Evolutionary conservation across 1,140 invertebrate genomes (phyloP).

Genomic region (Latrodectus geometricus): DNA sequence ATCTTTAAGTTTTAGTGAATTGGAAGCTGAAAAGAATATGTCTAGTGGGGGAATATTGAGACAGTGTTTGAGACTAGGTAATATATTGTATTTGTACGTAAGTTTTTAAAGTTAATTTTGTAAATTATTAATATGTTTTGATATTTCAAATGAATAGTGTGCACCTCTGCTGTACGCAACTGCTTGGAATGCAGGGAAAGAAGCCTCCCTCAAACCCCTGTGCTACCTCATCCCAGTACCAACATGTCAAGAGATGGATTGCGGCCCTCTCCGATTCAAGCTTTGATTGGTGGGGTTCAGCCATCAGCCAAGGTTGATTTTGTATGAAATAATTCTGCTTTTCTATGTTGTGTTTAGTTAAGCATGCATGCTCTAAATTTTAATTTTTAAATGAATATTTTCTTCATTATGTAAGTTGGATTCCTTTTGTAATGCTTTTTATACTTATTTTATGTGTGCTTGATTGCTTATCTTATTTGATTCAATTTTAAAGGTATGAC

Average conservation of each 20-base stretch:
- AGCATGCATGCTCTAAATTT: not conserved
- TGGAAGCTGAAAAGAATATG: constrained; percentile 99
- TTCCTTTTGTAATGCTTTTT: not conserved
- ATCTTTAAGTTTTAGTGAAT: constrained; percentile 94
- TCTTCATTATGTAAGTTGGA: not conserved
- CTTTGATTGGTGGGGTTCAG: constrained; percentile 86
- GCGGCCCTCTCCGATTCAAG: constrained; percentile 80
- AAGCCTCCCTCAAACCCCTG: constrained; percentile 75
- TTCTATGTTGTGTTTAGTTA: constrained; percentile 16
- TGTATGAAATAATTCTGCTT: constrained; percentile 56
- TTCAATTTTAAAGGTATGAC: too few relatives aligned
- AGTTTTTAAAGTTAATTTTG: too few relatives aligned
- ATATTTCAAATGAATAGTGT: constrained; percentile 77
- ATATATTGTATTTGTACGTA: constrained; percentile 52
- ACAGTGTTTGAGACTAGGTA: constrained; percentile 94
- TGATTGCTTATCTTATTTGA: not conserved
- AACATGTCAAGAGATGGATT: constrained; percentile 32
- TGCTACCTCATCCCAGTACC: constrained; percentile 73
- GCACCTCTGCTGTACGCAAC: constrained; percentile 97
- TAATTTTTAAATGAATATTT: not conserved
- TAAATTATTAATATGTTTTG: not conserved
- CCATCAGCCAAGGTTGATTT: constrained; percentile 82
- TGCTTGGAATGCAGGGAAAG: constrained; percentile 98
- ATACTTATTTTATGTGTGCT: not conserved
- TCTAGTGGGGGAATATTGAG: constrained; percentile 97